These are phyloP conservation scores for Diarsia mendica DNA, from an alignment of 2,888 invertebrate genomes.

Conservation along the genomic window DNA sequence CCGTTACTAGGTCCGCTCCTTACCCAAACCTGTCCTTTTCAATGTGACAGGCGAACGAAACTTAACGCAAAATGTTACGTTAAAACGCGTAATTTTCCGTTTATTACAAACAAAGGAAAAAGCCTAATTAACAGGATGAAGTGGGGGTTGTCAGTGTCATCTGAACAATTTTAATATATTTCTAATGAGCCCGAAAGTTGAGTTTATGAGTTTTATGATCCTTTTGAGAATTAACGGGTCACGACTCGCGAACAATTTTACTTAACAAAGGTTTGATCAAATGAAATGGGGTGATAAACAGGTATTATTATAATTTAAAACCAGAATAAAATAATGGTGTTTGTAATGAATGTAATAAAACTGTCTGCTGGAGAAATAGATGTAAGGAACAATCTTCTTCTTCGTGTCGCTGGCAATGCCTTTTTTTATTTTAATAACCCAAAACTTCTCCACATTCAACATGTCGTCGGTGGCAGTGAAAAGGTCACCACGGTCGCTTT, in stretches of 20 bases:
- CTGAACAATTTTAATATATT: constrained; percentile 44
- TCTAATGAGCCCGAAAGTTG: constrained; percentile 54
- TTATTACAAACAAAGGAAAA: constrained; percentile 4
- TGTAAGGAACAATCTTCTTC: not conserved
- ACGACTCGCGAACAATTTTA: constrained; percentile 31
- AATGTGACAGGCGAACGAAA: not conserved
- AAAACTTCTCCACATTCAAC: no score
- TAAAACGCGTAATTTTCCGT: constrained; percentile 13
- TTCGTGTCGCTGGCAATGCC: no score
- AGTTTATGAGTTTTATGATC: constrained; percentile 32
- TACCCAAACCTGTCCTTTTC: constrained; percentile 8
- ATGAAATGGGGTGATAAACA: constrained; percentile 32
- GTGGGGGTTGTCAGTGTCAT: constrained; percentile 19
- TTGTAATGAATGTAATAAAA: constrained; percentile 6
- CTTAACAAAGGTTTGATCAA: constrained; percentile 36
- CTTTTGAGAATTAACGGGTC: constrained; percentile 36
- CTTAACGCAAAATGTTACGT: constrained; percentile 10
- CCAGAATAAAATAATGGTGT: constrained; percentile 1
- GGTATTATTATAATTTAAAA: constrained; percentile 21
- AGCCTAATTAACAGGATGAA: constrained; percentile 26
- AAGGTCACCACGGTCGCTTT: no score
- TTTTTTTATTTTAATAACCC: no score
- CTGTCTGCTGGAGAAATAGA: not conserved
- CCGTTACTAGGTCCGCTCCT: not conserved
- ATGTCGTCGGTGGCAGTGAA: no score